These are phyloP conservation scores for Alethe diademata DNA, from an alignment of 2,113 vertebrate species.

Conservation along the genomic window DNA sequence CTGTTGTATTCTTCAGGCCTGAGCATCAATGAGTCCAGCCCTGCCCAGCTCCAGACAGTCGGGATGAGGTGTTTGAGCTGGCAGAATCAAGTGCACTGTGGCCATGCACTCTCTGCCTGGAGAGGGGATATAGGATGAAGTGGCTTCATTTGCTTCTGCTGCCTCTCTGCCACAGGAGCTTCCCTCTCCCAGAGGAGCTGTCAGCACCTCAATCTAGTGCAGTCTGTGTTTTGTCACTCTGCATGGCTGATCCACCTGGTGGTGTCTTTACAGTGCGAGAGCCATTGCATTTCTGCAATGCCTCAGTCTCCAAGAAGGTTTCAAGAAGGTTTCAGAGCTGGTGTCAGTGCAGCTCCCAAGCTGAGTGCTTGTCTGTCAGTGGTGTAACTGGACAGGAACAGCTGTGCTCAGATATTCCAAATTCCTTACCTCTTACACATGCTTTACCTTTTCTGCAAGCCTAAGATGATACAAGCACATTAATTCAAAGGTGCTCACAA, in stretches of 20 bases:
- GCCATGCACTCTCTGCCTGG: accelerated
- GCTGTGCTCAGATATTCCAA: neutral
- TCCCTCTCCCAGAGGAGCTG: neutral
- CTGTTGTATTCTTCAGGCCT: neutral
- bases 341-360: neutral
- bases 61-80: neutral
- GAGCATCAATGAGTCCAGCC: neutral
- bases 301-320: neutral
- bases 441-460: neutral
- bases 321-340: neutral
- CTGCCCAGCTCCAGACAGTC: neutral
- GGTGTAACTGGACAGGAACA: neutral
- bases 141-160: neutral
- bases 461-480: neutral
- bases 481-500: neutral
- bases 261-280: neutral
- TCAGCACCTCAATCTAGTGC: neutral
- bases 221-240: neutral
- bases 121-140: neutral
- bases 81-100: accelerated
- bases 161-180: neutral
- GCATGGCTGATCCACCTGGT: neutral
- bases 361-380: neutral
- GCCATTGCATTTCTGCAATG: neutral
- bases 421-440: neutral